Evolutionary conservation across 1,140 invertebrate species (phyloP).

Genomic region (Microvelia longipes): DNA sequence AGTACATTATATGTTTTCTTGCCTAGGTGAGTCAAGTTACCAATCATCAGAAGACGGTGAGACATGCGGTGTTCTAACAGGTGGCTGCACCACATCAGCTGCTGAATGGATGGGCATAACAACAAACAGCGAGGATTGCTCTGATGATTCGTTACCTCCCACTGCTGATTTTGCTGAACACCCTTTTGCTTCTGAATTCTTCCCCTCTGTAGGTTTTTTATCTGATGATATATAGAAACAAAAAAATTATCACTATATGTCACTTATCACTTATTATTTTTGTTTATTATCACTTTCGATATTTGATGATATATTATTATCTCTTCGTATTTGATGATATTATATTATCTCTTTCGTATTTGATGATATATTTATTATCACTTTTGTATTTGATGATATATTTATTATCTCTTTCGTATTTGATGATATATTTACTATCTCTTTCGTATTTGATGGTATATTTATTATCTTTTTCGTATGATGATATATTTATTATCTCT

Average conservation of each 20-base stretch:
- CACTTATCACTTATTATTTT: neutral
- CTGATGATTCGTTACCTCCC: slow-evolving; percentile 42
- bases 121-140: slow-evolving; percentile 72
- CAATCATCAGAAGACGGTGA: slow-evolving; percentile 26
- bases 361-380: too few relatives aligned
- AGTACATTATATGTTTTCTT: too few relatives aligned
- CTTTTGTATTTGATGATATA: too few relatives aligned
- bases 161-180: slow-evolving; percentile 37
- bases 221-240: too few relatives aligned
- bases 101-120: slow-evolving; percentile 70
- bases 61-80: slow-evolving; percentile 26
- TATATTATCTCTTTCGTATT: too few relatives aligned
- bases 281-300: neutral
- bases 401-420: too few relatives aligned
- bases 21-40: neutral
- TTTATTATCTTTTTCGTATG: too few relatives aligned
- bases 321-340: too few relatives aligned
- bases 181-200: slow-evolving; percentile 50
- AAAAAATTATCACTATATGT: neutral
- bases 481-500: too few relatives aligned
- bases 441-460: too few relatives aligned
- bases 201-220: slow-evolving; percentile 36
- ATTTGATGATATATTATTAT: neutral
- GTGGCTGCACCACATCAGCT: slow-evolving; percentile 43
- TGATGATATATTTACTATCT: too few relatives aligned